Conservation (phyloP, 2,113 vertebrate species). For the Paedocypris sp. region DNA sequence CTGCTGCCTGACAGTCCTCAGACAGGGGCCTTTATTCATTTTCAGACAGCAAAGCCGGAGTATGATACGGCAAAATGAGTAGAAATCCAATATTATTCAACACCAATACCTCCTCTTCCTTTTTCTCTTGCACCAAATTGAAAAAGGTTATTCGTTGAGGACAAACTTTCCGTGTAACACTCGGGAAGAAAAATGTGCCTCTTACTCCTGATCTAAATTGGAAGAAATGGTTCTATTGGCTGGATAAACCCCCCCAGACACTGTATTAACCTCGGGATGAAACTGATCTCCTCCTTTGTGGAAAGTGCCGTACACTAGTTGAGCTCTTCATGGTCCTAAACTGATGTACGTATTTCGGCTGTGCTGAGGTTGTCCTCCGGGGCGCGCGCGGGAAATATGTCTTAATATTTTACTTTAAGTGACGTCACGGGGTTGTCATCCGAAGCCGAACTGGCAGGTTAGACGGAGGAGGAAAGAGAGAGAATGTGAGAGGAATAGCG, state of each 20-base stretch:
- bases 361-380: background rate
- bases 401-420: conserved; percentile 49
- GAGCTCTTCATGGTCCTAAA: conserved; percentile 7
- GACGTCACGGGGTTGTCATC: conserved; percentile 56
- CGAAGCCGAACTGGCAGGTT: conserved; percentile 52
- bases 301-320: conserved; percentile 1
- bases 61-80: background rate
- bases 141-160: background rate
- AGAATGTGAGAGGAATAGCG: conserved; percentile 43
- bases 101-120: background rate
- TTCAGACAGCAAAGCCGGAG: background rate
- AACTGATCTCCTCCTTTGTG: conserved; percentile 6
- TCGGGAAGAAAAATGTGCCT: conserved; percentile 12
- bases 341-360: conserved; percentile 11
- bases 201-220: conserved; percentile 4
- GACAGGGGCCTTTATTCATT: background rate
- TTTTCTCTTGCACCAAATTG: background rate
- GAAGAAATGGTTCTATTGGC: background rate
- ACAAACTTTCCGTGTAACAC: background rate
- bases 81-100: background rate
- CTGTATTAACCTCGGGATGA: conserved; percentile 30
- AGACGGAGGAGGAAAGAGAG: conserved; percentile 46
- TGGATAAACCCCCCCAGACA: conserved; percentile 3
- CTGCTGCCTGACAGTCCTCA: background rate
- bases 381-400: background rate